These are phyloP conservation scores for Ectropis crepuscularia DNA, from an alignment of 2,888 invertebrate species.

Conservation along the genomic window DNA sequence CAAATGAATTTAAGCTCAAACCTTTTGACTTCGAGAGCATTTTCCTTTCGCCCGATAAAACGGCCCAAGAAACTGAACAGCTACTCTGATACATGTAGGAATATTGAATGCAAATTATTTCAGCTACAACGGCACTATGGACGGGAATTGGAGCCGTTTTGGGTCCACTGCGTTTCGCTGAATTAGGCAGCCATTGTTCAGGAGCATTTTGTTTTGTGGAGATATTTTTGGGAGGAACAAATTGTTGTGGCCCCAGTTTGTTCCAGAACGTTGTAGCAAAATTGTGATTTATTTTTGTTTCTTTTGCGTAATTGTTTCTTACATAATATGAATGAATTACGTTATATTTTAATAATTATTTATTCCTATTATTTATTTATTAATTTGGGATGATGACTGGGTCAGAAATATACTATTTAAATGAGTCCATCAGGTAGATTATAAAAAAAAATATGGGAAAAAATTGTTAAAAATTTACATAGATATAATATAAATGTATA, in stretches of 20 bases:
- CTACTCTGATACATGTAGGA: conserved; percentile 41
- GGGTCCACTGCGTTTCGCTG: conserved; percentile 31
- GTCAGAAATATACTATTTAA: too few species aligned
- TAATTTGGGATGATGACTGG: too few species aligned
- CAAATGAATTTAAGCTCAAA: too few species aligned
- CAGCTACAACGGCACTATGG: conserved; percentile 33
- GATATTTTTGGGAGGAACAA: conserved; percentile 18
- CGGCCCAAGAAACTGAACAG: conserved; percentile 51
- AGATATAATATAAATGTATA: too few species aligned
- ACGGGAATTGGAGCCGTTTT: conserved; percentile 27
- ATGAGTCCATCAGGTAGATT: too few species aligned
- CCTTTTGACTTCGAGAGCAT: conserved; percentile 15
- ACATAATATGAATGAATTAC: too few species aligned
- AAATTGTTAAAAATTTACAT: too few species aligned
- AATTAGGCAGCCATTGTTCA: conserved; percentile 24
- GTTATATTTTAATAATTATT: too few species aligned
- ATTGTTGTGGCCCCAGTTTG: conserved; percentile 2
- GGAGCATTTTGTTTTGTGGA: conserved; percentile 17
- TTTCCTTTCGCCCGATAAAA: conserved; percentile 41
- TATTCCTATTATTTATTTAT: too few species aligned
- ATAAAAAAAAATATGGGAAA: too few species aligned
- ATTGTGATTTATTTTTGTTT: neutral
- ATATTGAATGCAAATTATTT: conserved; percentile 53
- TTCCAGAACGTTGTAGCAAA: conserved; percentile 4
- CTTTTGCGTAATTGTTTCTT: neutral